Base-by-base conservation (phyloP, 1,140 invertebrate genomes). In the Homalodisca vitripennis region DNA sequence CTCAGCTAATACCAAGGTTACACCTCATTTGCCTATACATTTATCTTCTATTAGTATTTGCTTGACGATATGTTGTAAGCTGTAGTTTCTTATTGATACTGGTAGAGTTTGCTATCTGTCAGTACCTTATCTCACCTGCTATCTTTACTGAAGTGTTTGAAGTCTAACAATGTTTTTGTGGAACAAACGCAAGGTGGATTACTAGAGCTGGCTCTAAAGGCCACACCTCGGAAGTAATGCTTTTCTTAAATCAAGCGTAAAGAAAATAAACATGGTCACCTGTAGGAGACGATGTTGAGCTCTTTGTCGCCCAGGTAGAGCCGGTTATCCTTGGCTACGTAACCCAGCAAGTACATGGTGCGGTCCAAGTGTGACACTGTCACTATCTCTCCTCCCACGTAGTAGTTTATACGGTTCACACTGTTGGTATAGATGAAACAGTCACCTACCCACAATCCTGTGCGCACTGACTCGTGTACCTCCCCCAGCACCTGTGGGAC, bases 401-500 rank as follows among this genome's bases (percentile, higher is more conserved):
- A 99, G 78, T 99, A 99, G 80, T 99, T 99, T 17, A 99, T 89
- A 67, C 98, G 86, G 81, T 99, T 99, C 0, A 98, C 90, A 65
- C 92, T 89, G 80, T 99, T 99, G 0, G 98, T 99, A 81, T 99
- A 99, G 70, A 99, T 98, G 79, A 99, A 99, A 79, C 98, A 99
- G 80, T 99, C 97, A 2, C 98, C 98, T 41, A 99, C 92, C 98
- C 98, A 99, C 13, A 98, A 79, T 13, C 96, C 98, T 1, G 98
- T 99, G 78, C 94, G 95, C 0, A 99, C 97, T 13, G 86, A 84
- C 81, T 99, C 98, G 71, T 89, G 91, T 66, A 97, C 90, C 80
- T 98, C 95, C 20, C 88, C 89, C 3, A 94, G 81, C 65, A 94
- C 90, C 88, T 92, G 77, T 2, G 80, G 79, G 68, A 71, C 71